phyloP scores from a whole-genome alignment of 2,888 invertebrate genomes.

The Drosophila setosimentum region DNA sequence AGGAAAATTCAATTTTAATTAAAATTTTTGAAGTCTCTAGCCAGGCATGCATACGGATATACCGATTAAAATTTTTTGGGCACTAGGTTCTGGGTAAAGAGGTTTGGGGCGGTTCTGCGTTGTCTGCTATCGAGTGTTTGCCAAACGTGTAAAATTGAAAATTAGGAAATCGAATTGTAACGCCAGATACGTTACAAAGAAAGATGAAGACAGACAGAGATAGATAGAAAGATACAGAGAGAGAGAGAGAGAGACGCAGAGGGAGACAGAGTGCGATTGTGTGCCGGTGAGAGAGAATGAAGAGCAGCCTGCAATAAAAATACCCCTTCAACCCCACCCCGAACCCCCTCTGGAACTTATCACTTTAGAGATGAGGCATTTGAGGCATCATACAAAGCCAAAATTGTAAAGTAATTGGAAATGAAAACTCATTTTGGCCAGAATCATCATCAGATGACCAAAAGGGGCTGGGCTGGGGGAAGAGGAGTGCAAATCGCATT shows the following conservation, averaged over 20 bases:
- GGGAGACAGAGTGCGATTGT: background rate
- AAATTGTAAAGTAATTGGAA: conserved; percentile 79
- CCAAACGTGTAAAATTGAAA: conserved; percentile 80
- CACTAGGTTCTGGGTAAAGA: background rate
- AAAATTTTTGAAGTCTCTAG: conserved; percentile 74
- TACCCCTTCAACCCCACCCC: conserved; percentile 14
- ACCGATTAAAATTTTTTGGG: conserved; percentile 37
- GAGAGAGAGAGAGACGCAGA: background rate
- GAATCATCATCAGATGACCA: conserved; percentile 47
- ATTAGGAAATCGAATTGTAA: conserved; percentile 79
- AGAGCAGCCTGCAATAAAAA: conserved; percentile 19
- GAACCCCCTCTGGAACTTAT: too few species aligned
- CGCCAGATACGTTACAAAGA: conserved; percentile 27
- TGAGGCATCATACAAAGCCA: conserved; percentile 62
- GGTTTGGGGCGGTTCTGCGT: conserved; percentile 25
- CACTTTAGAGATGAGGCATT: conserved; percentile 40
- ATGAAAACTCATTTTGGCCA: conserved; percentile 76
- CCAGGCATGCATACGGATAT: conserved; percentile 52
- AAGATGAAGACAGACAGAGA: background rate
- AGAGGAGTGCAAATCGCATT: conserved; percentile 15
- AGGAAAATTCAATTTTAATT: conserved; percentile 80
- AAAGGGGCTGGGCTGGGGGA: background rate
- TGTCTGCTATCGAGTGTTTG: conserved; percentile 67
- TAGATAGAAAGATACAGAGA: background rate
- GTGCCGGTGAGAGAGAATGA: background rate